A percentile compares a stretch with the other conserved stretches of the same genome.
These are phyloP conservation scores for Mirounga angustirostris DNA, from an alignment of 2,113 vertebrate genomes.

Conservation along the genomic window DNA sequence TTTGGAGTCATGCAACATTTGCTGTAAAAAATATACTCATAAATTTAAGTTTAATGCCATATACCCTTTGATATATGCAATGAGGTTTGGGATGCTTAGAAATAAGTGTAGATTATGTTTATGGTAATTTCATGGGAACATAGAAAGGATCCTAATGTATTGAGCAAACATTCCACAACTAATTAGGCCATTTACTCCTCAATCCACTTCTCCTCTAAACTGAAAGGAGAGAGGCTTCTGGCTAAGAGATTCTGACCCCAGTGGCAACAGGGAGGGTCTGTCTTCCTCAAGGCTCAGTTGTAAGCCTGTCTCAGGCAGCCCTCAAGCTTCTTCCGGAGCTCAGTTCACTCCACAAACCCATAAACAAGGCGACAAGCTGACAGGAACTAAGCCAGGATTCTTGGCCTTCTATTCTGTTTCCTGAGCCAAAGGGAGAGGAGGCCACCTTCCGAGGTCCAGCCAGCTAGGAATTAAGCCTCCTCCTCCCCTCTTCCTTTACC, in stretches of 20 bases:
- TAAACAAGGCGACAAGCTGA: constrained; percentile 84
- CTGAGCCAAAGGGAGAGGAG: constrained; percentile 83
- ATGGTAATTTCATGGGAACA: background rate
- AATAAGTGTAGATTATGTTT: constrained; percentile 32
- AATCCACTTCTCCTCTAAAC: background rate
- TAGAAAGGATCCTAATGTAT: background rate
- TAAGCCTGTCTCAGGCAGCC: constrained; percentile 75
- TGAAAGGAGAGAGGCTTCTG: constrained; percentile 74
- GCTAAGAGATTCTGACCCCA: constrained; percentile 74
- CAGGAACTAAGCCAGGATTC: constrained; percentile 85
- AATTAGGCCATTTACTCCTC: constrained; percentile 36
- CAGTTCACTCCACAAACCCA: constrained; percentile 76
- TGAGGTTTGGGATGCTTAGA: constrained; percentile 20
- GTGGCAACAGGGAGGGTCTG: constrained; percentile 72
- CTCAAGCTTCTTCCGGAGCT: constrained; percentile 79
- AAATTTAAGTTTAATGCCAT: constrained; percentile 28
- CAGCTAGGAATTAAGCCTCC: constrained; percentile 76
- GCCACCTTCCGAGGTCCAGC: constrained; percentile 69
- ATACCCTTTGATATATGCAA: background rate
- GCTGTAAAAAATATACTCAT: background rate
- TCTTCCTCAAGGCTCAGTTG: constrained; percentile 72
- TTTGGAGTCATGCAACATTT: background rate
- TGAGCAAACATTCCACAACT: constrained; percentile 5
- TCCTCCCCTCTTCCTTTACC: constrained; percentile 30
- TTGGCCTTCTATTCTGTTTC: constrained; percentile 76